Percentiles rank a stretch among this genome's conserved stretches.
phyloP scores from a whole-genome alignment of 1,140 invertebrate species.

The Trachymyrmex septentrionalis region DNA sequence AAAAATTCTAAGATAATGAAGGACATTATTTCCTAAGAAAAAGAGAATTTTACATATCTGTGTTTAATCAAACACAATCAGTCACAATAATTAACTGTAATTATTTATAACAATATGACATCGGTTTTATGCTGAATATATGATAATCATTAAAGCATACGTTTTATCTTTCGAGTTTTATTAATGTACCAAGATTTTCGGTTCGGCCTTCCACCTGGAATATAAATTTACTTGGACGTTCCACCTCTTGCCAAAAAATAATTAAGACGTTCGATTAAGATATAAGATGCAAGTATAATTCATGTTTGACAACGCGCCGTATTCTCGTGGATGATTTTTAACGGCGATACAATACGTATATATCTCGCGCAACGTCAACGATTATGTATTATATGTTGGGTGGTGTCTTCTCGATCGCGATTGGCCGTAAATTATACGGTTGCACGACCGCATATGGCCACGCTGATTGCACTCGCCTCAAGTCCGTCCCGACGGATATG shows the following conservation, averaged over 20 bases:
- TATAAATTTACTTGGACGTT: conserved; percentile 62
- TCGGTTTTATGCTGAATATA: conserved; percentile 9
- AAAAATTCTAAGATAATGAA: not conserved
- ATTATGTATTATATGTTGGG: conserved; percentile 65
- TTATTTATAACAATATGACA: conserved; percentile 29
- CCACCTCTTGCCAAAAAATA: conserved; percentile 63
- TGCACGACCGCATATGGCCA: conserved; percentile 58
- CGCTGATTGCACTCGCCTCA: conserved; percentile 62
- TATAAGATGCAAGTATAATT: conserved; percentile 60
- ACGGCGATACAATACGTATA: conserved; percentile 61
- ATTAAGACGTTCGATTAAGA: conserved; percentile 65
- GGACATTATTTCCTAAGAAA: not conserved
- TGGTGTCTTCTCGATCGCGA: conserved; percentile 63
- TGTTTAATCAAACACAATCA: conserved; percentile 34
- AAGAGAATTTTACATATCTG: not conserved
- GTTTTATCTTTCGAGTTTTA: conserved; percentile 55
- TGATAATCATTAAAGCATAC: conserved; percentile 29
- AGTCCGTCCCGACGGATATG: conserved; percentile 61
- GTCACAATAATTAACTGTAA: not conserved
- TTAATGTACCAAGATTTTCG: conserved; percentile 60
- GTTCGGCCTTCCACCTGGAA: conserved; percentile 51
- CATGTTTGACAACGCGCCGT: conserved; percentile 59
- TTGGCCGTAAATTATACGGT: conserved; percentile 63
- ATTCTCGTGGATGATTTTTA: conserved; percentile 62
- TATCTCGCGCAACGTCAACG: conserved; percentile 60